Base-by-base conservation (phyloP, 2,113 vertebrate species). In the Petrocephalus zakoni region DNA sequence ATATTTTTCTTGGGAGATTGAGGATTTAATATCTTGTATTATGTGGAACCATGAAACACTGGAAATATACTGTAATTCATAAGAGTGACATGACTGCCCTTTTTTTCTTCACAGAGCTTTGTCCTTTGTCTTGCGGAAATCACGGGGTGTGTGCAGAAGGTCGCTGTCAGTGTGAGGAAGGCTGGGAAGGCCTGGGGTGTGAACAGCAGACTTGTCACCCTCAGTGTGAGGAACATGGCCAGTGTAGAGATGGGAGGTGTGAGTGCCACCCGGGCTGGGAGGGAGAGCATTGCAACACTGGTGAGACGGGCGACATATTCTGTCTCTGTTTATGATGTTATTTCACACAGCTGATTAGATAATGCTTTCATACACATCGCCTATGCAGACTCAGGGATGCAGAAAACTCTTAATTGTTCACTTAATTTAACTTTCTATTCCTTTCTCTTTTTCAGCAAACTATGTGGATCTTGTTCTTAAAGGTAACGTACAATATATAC, bases 191-290 rank as follows among this genome's bases (percentile, higher is more conserved):
- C 29, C 95, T 96, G 0, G 96, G 94, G 1, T 99, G 98, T n/a
- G 97, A 98, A 75, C 97, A 98, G 82, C 95, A 96, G 46, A 96
- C 96, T 2, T 99, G 98, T 92, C 97, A 97, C 91, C 96, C 97
- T 4, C 97, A 96, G 93, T 99, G 98, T 2, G 95, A 97, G 29
- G 97, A 99, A 55, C 98, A 99, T 5, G 98, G 98, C 21, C 97
- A 97, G 91, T 99, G 98, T 92, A 97, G 96, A 92, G 98, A 99
- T 0, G 98, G 98, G 34, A 97, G 96, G 92, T 99, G 98, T 91
- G 96, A 99, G 93, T 99, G 98, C 93, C 98, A 97, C 92, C 97
- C 98, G 0, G 98, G 98, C 93, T 99, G 98, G 98, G 98, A 99
- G 93, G 98, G 98, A 47, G 98, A 99, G 90, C 98, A 98, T 93